Evolutionary conservation across 2,113 vertebrate genomes (phyloP).

Genomic region (Upupa epops): DNA sequence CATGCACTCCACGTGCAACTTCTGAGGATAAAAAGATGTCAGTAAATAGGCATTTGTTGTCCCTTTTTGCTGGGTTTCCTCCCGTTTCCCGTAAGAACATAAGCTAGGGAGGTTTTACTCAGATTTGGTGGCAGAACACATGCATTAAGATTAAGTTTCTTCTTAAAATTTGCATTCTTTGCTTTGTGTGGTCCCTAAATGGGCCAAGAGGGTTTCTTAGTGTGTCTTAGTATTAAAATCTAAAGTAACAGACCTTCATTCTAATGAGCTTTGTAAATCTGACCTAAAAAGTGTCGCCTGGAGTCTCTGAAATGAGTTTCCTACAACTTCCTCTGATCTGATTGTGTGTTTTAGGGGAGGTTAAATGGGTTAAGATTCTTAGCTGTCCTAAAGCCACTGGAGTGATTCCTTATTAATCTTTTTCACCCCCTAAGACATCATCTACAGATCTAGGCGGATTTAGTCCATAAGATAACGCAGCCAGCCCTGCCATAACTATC

Average conservation of each 20-base stretch:
- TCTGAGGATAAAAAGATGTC: conserved; percentile 46
- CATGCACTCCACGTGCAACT: not conserved
- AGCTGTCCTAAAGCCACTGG: conserved; percentile 87
- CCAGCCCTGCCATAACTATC: conserved; percentile 73
- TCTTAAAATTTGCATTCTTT: conserved; percentile 73
- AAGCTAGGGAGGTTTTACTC: conserved; percentile 71
- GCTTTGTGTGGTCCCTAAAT: conserved; percentile 72
- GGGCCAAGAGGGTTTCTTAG: conserved; percentile 75
- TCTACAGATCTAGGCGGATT: conserved; percentile 90
- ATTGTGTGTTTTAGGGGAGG: conserved; percentile 81
- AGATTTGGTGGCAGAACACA: conserved; percentile 65
- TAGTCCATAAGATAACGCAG: conserved; percentile 80
- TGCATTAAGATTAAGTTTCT: conserved; percentile 74
- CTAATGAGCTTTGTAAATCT: conserved; percentile 73
- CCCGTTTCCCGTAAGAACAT: conserved; percentile 63
- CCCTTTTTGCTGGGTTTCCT: conserved; percentile 34
- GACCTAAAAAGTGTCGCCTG: conserved; percentile 73
- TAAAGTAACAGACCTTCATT: conserved; percentile 70
- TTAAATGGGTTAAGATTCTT: conserved; percentile 95
- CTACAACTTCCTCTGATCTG: conserved; percentile 76
- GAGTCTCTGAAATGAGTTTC: conserved; percentile 80
- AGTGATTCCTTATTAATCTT: conserved; percentile 93
- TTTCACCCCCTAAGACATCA: conserved; percentile 89
- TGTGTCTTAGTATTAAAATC: conserved; percentile 72
- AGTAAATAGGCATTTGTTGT: conserved; percentile 45